These are phyloP conservation scores for Drosophila seguyi DNA, from an alignment of 1,140 invertebrate species.

Conservation along the genomic window DNA sequence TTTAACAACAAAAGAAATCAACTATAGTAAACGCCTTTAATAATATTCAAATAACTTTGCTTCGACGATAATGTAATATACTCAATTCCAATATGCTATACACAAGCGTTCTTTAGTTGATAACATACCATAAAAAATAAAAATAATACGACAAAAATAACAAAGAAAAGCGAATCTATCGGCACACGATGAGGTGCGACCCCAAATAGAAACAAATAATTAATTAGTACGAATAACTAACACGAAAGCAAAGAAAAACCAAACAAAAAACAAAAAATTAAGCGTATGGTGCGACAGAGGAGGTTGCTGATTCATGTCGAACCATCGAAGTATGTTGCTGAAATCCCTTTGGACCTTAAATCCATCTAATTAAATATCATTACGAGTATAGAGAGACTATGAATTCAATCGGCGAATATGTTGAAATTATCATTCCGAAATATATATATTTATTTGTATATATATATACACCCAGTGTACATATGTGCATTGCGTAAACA, in stretches of 20 bases:
- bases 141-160: slow-evolving; percentile 33
- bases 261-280: slow-evolving; percentile 27
- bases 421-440: slow-evolving; percentile 45
- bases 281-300: slow-evolving; percentile 79
- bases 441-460: slow-evolving; percentile 26
- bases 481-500: slow-evolving; percentile 44
- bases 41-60: slow-evolving; percentile 79
- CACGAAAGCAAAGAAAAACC: slow-evolving; percentile 42
- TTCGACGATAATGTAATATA: slow-evolving; percentile 81
- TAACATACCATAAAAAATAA: slow-evolving; percentile 53
- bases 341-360: slow-evolving; percentile 75
- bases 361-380: slow-evolving; percentile 46
- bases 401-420: slow-evolving; percentile 53
- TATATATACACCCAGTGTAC: slow-evolving; percentile 39
- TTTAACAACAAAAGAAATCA: slow-evolving; percentile 62
- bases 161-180: slow-evolving; percentile 30
- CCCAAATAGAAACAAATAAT: slow-evolving; percentile 30
- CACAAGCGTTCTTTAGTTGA: slow-evolving; percentile 77
- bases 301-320: slow-evolving; percentile 77
- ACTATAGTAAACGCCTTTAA: slow-evolving; percentile 79
- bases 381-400: slow-evolving; percentile 43
- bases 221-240: slow-evolving; percentile 21
- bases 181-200: slow-evolving; percentile 7
- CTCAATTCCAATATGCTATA: slow-evolving; percentile 66
- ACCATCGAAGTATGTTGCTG: slow-evolving; percentile 80